Base-by-base conservation (phyloP, 2,113 vertebrate species). In the Chunga burmeisteri region DNA sequence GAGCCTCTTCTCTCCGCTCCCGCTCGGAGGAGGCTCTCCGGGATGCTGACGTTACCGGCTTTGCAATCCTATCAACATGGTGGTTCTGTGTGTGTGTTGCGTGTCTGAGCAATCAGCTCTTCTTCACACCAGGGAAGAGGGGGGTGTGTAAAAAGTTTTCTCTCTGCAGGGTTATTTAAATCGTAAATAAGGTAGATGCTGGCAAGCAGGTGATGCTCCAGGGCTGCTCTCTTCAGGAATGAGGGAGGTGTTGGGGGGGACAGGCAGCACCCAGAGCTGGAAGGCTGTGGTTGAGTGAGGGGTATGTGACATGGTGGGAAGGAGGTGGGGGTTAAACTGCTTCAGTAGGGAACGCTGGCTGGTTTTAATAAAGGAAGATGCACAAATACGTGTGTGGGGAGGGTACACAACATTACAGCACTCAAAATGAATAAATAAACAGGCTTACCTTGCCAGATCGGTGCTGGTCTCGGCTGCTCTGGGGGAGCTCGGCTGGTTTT, bases 21-120 rank as follows among this genome's bases (percentile, higher is more conserved):
- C 36, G 52, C 59, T 19, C 16, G 96, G 95, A 97, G 97, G 97
- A 97, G 95, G 92, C 61, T 95, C 91, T 73, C 55, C 10, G 86
- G 73, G 74, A 12, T 93, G 95, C 96, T 97, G 97, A 97, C 91
- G 96, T 81, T 90, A n/a, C 59, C 4, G 30, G 96, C 91, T 82
- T 70, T 32, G 84, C 88, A 55, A 61, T 81, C 86, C 30, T 13
- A 68, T 90, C 86, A 19, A 23, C 81, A 47, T 19, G 70, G 81
- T 84, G 77, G 65, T 34, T 89, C 68, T 34, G 81, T 25, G 72
- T 59, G 78, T 34, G 86, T 34, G 0, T 16, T 30, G 85, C 17
- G 1, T 7, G 34, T 16, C 86, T 46, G 61, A 62, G 71, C 65
- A 77, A 92, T 91, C 71, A 90, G 62, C 19, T 21, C 71, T 92